These are phyloP conservation scores for Drosophila birchii DNA, from an alignment of 2,888 invertebrate species.

Conservation along the genomic window DNA sequence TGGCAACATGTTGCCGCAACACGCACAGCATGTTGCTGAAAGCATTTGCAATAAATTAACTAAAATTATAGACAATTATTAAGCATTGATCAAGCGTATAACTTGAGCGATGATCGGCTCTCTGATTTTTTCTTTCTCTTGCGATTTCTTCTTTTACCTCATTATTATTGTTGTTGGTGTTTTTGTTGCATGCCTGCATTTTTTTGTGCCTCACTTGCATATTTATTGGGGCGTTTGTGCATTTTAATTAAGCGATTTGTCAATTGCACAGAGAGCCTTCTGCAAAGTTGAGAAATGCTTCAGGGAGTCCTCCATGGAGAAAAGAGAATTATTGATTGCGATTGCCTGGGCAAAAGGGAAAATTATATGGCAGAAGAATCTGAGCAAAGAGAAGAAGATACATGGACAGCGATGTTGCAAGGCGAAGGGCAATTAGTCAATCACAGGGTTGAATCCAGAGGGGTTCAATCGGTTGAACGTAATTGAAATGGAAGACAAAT, in stretches of 20 bases:
- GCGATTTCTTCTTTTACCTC: conserved; percentile 8
- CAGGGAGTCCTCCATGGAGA: conserved; percentile 21
- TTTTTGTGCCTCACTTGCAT: conserved; percentile 56
- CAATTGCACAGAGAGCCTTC: conserved; percentile 51
- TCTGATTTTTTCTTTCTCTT: conserved; percentile 15
- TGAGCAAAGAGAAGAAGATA: conserved; percentile 14
- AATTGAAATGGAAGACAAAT: conserved; percentile 26
- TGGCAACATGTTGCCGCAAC: conserved; percentile 68
- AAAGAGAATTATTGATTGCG: conserved; percentile 36
- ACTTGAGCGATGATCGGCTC: conserved; percentile 57
- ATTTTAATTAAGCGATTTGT: conserved; percentile 80
- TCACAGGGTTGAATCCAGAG: conserved; percentile 16
- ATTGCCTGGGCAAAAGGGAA: conserved; percentile 30
- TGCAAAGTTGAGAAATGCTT: conserved; percentile 28
- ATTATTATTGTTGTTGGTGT: conserved; percentile 1
- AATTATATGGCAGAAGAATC: conserved; percentile 31
- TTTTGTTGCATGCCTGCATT: conserved; percentile 17
- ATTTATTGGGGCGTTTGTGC: conserved; percentile 78
- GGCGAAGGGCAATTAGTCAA: conserved; percentile 42
- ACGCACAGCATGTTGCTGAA: conserved; percentile 75
- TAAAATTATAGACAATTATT: conserved; percentile 80
- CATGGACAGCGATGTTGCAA: conserved; percentile 2
- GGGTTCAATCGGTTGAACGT: background rate
- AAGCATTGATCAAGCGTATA: conserved; percentile 60
- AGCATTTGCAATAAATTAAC: conserved; percentile 80